Evolutionary conservation across 2,888 invertebrate species (phyloP), one percentile per base, ranked within the genome.

Genomic region (Melanargia galathea): DNA sequence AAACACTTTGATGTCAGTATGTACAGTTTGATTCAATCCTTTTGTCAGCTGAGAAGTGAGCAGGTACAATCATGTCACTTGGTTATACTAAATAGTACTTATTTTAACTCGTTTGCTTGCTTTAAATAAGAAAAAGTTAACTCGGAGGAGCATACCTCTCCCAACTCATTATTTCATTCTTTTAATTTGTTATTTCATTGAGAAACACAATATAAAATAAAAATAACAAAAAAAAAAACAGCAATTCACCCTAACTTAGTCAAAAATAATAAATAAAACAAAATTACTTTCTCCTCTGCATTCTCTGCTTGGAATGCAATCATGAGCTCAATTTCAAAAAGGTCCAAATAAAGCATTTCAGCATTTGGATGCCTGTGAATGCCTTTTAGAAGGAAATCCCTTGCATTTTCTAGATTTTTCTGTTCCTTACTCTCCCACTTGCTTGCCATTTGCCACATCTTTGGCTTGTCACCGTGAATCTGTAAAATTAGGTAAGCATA

Each of bases 381-480:
- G 0, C 95, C 97, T 75, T 95, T 94, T 48, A 97, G 89, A 18
- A 97, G 87, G 67, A 95, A 93, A 65, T 92, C 92, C 69, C 95
- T 92, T 0, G 97, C 96, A 71, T 92, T 94, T 22, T 94, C 93
- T 11, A 94, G 78, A 70, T 95, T 94, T 35, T 93, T 89, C 66
- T 93, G 93, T 66, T 95, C 94, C 73, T 95, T 93, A 59, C 93
- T 93, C 81, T 97, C 96, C 94, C 95, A 96, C 71, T 93, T 93
- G 10, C 96, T 96, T 0, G 97, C 97, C 70, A 95, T 86, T 63
- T 95, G 93, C 97, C 97, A 98, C 66, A 95, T 90, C 71, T 94
- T 93, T 11, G 95, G 94, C 72, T 95, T 94, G 57, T 95, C 94
- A 13, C 94, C 93, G 79, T 96, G 96, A 7, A 94, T 91, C 93